Conservation (phyloP, 2,888 invertebrate species). For the Cancer borealis region DNA sequence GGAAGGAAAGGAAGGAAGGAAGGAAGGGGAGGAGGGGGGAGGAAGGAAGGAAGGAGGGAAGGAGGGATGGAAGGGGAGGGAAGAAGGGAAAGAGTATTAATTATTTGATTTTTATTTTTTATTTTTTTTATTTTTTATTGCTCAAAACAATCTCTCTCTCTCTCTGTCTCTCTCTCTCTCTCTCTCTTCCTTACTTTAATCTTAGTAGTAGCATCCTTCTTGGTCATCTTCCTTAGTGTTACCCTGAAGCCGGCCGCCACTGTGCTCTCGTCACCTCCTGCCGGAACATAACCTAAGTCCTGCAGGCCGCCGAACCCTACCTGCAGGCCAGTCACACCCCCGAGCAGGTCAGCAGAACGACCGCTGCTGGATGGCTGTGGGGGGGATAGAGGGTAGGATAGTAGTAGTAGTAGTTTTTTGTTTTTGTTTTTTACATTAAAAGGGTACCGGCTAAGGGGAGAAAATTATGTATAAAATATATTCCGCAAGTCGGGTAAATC, state of each 20-base stretch:
- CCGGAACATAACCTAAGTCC: conserved; percentile 84
- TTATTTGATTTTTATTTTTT: background rate
- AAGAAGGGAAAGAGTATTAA: background rate
- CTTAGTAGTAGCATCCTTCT: conserved; percentile 94
- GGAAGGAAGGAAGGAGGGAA: background rate
- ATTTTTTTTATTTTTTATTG: background rate
- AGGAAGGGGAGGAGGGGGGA: background rate
- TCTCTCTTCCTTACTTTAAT: conserved; percentile 85
- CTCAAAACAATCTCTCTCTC: too few species aligned
- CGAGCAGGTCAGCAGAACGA: conserved; percentile 91
- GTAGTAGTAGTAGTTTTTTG: too few species aligned
- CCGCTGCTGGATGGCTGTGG: conserved; percentile 93
- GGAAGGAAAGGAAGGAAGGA: background rate
- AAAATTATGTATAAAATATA: too few species aligned
- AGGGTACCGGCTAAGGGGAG: too few species aligned
- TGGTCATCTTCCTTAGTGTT: conserved; percentile 91
- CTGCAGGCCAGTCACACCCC: conserved; percentile 83
- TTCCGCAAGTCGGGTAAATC: too few species aligned
- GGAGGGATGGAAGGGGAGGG: background rate
- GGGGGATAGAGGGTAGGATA: too few species aligned
- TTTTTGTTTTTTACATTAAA: too few species aligned
- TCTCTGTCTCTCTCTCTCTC: background rate
- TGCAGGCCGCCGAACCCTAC: conserved; percentile 85
- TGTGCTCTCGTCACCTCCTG: conserved; percentile 83
- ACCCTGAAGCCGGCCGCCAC: conserved; percentile 88